Percentiles rank a stretch among this genome's conserved stretches.
These are phyloP conservation scores for Pterois miles DNA, from an alignment of 2,797 vertebrate species.

Conservation along the genomic window DNA sequence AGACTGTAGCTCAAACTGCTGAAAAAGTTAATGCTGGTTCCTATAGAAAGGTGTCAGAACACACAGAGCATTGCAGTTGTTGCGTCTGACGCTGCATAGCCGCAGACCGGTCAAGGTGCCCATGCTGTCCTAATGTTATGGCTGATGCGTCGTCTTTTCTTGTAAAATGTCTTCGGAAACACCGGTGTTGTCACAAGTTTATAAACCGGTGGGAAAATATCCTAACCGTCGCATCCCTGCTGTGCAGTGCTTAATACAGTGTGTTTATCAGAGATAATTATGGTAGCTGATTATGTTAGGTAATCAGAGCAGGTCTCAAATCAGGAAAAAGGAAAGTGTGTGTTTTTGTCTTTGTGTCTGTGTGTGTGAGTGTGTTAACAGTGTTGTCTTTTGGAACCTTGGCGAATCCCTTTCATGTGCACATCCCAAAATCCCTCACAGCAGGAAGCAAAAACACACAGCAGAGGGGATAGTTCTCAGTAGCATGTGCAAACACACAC, in stretches of 20 bases:
- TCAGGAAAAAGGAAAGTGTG: not conserved
- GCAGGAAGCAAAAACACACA: conserved; percentile 33
- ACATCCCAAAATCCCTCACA: conserved; percentile 43
- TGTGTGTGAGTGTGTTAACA: not conserved
- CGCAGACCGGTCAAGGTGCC: too few relatives aligned
- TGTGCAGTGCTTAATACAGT: conserved; percentile 18
- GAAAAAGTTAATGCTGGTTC: too few relatives aligned
- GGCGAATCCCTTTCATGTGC: conserved; percentile 50
- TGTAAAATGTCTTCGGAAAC: too few relatives aligned
- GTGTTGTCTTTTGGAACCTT: conserved; percentile 26
- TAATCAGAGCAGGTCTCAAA: conserved; percentile 45
- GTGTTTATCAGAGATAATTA: conserved; percentile 55
- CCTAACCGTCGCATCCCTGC: too few relatives aligned
- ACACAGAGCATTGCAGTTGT: too few relatives aligned
- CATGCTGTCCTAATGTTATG: too few relatives aligned
- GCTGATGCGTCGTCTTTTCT: too few relatives aligned
- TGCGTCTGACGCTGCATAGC: too few relatives aligned
- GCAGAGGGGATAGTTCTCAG: conserved; percentile 26
- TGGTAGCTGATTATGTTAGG: conserved; percentile 30
- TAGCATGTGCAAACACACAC: conserved; percentile 20
- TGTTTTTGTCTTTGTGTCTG: not conserved
- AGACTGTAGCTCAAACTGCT: too few relatives aligned
- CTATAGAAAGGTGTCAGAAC: too few relatives aligned
- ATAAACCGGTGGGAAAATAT: too few relatives aligned
- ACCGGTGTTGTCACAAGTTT: too few relatives aligned